Evolutionary conservation across 2,888 invertebrate species (phyloP).

Genomic region (Xylota sylvarum): DNA sequence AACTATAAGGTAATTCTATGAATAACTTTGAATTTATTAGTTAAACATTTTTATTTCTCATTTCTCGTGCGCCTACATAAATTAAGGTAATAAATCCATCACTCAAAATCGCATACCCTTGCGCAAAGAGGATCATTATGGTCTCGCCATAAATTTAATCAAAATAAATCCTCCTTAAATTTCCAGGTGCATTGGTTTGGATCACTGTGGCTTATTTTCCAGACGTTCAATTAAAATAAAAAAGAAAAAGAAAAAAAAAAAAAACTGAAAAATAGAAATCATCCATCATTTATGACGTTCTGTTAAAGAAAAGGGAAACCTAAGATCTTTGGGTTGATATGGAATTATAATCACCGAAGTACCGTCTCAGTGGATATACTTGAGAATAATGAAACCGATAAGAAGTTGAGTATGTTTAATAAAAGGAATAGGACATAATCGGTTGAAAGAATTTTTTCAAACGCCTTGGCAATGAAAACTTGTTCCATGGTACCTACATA

Average conservation of each 20-base stretch:
- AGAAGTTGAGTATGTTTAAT: too few species aligned
- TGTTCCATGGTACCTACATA: too few species aligned
- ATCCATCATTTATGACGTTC: conserved; percentile 28
- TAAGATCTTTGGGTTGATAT: not conserved
- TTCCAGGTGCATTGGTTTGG: conserved; percentile 26
- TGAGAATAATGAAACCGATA: too few species aligned
- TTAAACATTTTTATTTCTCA: conserved; percentile 1
- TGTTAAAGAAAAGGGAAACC: not conserved
- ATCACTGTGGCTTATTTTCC: conserved; percentile 15
- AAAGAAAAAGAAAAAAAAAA: not conserved
- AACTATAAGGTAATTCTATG: conserved; percentile 18
- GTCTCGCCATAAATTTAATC: conserved; percentile 11
- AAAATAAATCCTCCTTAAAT: conserved; percentile 15
- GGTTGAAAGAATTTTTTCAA: too few species aligned
- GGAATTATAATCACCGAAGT: not conserved
- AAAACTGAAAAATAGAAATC: not conserved
- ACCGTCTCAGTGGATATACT: not conserved
- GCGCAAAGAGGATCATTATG: not conserved
- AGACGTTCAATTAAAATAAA: conserved; percentile 10
- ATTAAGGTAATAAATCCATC: conserved; percentile 32
- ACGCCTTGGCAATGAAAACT: too few species aligned
- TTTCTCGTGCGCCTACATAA: conserved; percentile 17
- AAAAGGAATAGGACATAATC: too few species aligned
- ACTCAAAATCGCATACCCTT: conserved; percentile 8
- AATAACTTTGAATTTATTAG: conserved; percentile 35